Conservation (phyloP, 2,888 invertebrate species). For the Macrosiphum euphorbiae region DNA sequence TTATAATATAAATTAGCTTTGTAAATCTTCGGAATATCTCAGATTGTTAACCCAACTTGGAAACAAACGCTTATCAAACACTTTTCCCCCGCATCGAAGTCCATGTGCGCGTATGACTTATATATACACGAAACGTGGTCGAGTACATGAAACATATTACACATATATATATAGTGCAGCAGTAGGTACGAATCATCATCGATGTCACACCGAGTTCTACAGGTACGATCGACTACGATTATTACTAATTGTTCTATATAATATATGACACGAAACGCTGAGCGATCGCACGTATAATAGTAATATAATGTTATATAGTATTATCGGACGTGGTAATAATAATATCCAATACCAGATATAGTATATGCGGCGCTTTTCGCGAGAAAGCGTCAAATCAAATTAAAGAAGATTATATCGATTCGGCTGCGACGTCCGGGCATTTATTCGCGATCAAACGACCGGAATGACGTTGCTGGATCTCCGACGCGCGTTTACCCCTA, state of each 20-base stretch:
- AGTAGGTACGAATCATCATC: background rate
- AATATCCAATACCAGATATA: background rate
- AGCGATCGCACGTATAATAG: background rate
- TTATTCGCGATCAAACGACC: slow-evolving; percentile 54
- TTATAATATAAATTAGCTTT: too few relatives aligned
- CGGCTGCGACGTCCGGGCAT: slow-evolving; percentile 26
- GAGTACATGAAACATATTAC: background rate
- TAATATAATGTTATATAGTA: background rate
- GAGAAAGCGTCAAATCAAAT: slow-evolving; percentile 23
- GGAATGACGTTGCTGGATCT: slow-evolving; percentile 55
- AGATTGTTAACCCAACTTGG: background rate
- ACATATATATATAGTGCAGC: background rate
- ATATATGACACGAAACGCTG: background rate
- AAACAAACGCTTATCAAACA: background rate
- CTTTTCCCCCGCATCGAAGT: background rate
- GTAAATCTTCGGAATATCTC: too few relatives aligned
- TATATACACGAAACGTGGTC: background rate
- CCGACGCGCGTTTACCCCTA: slow-evolving; percentile 10
- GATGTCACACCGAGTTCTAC: background rate
- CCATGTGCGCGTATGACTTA: background rate
- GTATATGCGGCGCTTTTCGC: background rate
- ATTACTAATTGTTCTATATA: background rate
- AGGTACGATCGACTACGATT: background rate
- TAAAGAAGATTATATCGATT: slow-evolving; percentile 43
- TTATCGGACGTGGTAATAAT: background rate